Evolutionary conservation across 1,140 invertebrate genomes (phyloP), one percentile per base, ranked within the genome.

Genomic region (Vollenhovia emeryi): DNA sequence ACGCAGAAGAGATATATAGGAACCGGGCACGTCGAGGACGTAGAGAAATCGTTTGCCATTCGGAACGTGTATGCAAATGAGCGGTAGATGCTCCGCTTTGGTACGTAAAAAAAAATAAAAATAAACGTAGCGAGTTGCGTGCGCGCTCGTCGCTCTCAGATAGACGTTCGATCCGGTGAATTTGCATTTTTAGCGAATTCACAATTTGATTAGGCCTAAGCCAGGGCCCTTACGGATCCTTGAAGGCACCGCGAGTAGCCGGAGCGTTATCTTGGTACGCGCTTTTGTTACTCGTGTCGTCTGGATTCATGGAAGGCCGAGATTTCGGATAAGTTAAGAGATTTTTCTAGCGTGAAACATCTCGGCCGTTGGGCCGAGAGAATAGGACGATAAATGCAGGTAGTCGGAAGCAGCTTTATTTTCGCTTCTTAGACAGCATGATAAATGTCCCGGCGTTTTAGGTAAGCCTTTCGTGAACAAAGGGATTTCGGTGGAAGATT

Each of bases 101-200:
- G 55, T 62, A 68, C 36, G 64, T 52, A 48, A 78, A 80, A 73
- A 89, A 66, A 64, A 64, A 40, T 3, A 36, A 40, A 64, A 43
- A 64, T 40, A 64, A 89, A 80, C 59, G 68, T 75, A 84, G 62
- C 57, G 15, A 75, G 78, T 90, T 90, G 89, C 90, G 83, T 89
- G 87, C 79, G 66, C 57, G 68, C 40, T 69, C 55, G 59, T 76
- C 30, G 59, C 75, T 84, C 85, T 60, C 75, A 86, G 90, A 90
- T 87, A 87, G 71, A 52, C 73, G 60, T 60, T 71, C 83, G 84
- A 90, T 89, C 71, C 75, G 85, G 78, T 59, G 82, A 90, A 91
- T 91, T 91, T 91, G 89, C 91, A 91, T 91, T 91, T 89, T 91
- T 91, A 90, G 88, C 89, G 87, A 91, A 91, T 91, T 91, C 91